phyloP scores from a whole-genome alignment of 2,113 vertebrate species.

The Pseudolaguvia tuberculata region DNA sequence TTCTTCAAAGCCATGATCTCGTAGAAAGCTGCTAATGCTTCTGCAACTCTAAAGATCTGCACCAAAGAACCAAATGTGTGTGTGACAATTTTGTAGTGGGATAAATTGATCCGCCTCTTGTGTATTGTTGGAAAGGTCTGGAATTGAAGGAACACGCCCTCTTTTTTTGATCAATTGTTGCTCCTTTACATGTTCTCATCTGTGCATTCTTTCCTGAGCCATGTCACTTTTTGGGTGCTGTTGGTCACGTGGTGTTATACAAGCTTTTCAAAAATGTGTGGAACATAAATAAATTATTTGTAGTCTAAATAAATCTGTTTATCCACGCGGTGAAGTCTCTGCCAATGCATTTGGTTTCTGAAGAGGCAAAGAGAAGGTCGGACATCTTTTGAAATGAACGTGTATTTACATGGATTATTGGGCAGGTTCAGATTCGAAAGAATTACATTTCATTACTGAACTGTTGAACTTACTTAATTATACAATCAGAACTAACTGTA shows the following conservation, averaged over 20 bases:
- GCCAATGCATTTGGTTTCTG: too few relatives aligned
- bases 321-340: too few relatives aligned
- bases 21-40: slow-evolving; percentile 2
- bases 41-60: not conserved
- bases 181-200: not conserved
- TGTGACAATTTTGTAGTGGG: slow-evolving; percentile 15
- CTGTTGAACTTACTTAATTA: not conserved
- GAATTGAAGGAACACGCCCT: not conserved
- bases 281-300: too few relatives aligned
- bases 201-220: not conserved
- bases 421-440: too few relatives aligned
- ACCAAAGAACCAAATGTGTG: slow-evolving; percentile 7
- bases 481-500: not conserved
- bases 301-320: too few relatives aligned
- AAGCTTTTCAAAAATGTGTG: too few relatives aligned
- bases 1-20: not conserved
- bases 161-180: slow-evolving; percentile 5
- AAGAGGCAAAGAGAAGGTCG: too few relatives aligned
- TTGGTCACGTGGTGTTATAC: too few relatives aligned
- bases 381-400: too few relatives aligned
- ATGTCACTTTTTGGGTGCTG: too few relatives aligned
- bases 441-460: not conserved
- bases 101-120: slow-evolving; percentile 36
- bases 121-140: slow-evolving; percentile 31
- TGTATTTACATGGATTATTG: too few relatives aligned